These are phyloP conservation scores for Addax nasomaculatus DNA, from an alignment of 2,113 vertebrate genomes.

Conservation along the genomic window DNA sequence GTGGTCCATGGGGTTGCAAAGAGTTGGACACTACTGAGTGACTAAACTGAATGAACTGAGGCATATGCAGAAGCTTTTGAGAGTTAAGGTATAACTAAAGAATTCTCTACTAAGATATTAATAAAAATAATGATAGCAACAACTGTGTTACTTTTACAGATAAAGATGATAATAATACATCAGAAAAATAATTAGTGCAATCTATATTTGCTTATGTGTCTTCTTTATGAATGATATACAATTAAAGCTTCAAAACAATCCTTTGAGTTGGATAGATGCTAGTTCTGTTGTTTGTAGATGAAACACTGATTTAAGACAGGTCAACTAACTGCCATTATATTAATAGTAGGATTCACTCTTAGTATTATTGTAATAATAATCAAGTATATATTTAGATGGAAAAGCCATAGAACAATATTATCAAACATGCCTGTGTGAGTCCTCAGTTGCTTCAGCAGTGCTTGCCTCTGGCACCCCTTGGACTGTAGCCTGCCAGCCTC, in stretches of 20 bases:
- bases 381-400: not conserved
- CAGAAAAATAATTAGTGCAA: slow-evolving; percentile 1
- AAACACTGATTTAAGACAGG: not conserved
- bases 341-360: not conserved
- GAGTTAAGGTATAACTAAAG: not conserved
- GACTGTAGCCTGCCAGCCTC: not conserved
- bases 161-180: not conserved
- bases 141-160: not conserved
- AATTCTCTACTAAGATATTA: not conserved
- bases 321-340: not conserved
- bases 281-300: not conserved
- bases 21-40: not conserved
- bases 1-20: not conserved
- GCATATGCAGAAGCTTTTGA: not conserved
- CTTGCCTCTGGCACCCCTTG: not conserved
- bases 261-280: not conserved
- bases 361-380: not conserved
- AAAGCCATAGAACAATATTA: not conserved
- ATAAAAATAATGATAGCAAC: not conserved
- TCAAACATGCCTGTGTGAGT: not conserved
- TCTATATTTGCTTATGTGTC: not conserved
- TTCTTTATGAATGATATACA: not conserved
- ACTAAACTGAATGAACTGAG: not conserved
- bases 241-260: not conserved
- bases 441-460: not conserved